Percentiles rank a stretch among this genome's conserved stretches.
Conservation (phyloP, 30 jellyfish, hydroid and myxozoan species). For the Hydra vulgaris region DNA sequence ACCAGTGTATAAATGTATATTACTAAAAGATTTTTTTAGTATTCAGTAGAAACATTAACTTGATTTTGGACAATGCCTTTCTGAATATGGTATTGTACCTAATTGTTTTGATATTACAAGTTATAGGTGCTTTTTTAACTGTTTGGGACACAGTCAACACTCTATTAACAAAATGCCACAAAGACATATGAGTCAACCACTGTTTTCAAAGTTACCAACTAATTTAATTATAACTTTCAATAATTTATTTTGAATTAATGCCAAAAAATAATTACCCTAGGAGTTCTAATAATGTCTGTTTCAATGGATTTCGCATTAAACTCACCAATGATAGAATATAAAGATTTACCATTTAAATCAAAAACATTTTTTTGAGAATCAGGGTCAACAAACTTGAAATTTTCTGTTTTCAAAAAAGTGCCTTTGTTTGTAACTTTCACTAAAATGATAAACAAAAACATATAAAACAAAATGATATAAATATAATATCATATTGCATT, state of each 20-base stretch:
- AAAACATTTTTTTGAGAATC: conserved; percentile 5
- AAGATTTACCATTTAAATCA: conserved; percentile 11
- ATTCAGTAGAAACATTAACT: too few relatives aligned
- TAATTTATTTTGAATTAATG: neutral
- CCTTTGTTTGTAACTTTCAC: conserved; percentile 23
- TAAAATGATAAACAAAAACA: neutral
- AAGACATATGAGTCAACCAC: too few relatives aligned
- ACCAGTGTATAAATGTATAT: too few relatives aligned
- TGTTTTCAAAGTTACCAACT: neutral
- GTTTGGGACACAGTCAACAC: too few relatives aligned
- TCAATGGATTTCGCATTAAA: conserved; percentile 15
- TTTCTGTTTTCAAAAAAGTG: conserved; percentile 17
- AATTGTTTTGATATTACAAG: too few relatives aligned
- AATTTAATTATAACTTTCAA: too few relatives aligned
- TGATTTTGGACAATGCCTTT: too few relatives aligned
- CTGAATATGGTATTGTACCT: too few relatives aligned
- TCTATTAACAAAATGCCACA: neutral
- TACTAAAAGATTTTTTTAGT: too few relatives aligned
- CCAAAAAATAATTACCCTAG: conserved; percentile 11
- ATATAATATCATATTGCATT: too few relatives aligned
- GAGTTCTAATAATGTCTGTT: conserved; percentile 22
- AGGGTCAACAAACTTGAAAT: conserved; percentile 24
- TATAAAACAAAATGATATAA: too few relatives aligned
- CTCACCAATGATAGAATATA: conserved; percentile 7
- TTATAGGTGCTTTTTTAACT: too few relatives aligned